Evolutionary conservation across 2,888 invertebrate genomes (phyloP), one percentile per base, ranked within the genome.

Genomic region (Stenotaenia linearis): DNA sequence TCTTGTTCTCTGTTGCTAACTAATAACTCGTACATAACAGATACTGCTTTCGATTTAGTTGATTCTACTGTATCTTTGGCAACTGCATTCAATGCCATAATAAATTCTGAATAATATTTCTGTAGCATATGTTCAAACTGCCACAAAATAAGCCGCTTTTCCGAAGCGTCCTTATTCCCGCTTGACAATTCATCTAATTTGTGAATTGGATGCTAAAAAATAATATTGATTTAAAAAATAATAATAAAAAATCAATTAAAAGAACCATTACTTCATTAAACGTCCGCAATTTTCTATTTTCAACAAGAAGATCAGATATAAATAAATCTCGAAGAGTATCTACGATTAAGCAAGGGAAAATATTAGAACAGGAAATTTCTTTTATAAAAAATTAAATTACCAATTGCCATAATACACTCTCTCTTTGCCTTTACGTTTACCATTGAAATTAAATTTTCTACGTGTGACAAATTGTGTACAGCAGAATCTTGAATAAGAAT

Each of bases 91-190:
- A 96, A 84, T 0, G 92, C 90, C 78, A 90, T 89, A 9, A 96
- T 89, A 85, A 93, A 96, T 0, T 88, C 88, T 82, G 88, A 83
- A 87, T 94, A 96, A 35, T 89, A 87, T 82, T 92, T 91, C 85
- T 95, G 95, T 0, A 98, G 86, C 84, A 94, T 92, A 84, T 93
- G 93, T 85, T 98, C 98, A 86, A 92, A 98, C 84, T 92, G 91
- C 97, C 97, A 98, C 79, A 90, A 86, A 10, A 92, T 90, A 18
- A 93, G 88, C 81, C 92, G 87, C 82, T 90, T 91, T 79, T 91
- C 89, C 76, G 90, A 87, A 0, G 90, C 89, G 30, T 91, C 89
- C 23, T 85, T 85, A 82, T 91, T 91, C 82, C 91, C 92, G 79
- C 85, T 84, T 0, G 91, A 0, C 90, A 87, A 15, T 82, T 82